A percentile compares a stretch with the other conserved stretches of the same genome.
phyloP scores from a whole-genome alignment of 2,888 invertebrate genomes.

The Ophonus ardosiacus region DNA sequence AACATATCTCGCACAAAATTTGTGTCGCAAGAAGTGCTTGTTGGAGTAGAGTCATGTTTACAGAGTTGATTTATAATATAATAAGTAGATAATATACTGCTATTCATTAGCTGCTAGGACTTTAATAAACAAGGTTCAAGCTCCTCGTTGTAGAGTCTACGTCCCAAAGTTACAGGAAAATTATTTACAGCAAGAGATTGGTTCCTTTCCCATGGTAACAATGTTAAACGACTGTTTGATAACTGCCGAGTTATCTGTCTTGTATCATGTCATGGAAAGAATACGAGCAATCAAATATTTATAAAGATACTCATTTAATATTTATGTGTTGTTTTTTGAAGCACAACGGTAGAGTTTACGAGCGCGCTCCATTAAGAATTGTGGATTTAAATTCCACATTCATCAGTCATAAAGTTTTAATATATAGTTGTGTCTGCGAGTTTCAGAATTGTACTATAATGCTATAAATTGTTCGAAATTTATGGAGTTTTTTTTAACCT shows the following conservation, averaged over 20 bases:
- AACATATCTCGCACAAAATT: conserved; percentile 16
- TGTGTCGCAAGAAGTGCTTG: conserved; percentile 28
- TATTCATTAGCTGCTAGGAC: conserved; percentile 14
- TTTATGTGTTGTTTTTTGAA: not conserved
- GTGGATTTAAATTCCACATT: not conserved
- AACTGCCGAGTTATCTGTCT: conserved; percentile 11
- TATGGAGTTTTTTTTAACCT: too few species aligned
- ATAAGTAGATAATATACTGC: conserved; percentile 4
- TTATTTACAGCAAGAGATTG: conserved; percentile 35
- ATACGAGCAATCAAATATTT: not conserved
- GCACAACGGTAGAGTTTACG: not conserved
- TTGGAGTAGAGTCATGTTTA: conserved; percentile 17
- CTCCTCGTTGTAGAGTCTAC: not conserved
- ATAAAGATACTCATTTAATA: not conserved
- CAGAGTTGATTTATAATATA: conserved; percentile 33
- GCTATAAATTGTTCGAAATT: too few species aligned
- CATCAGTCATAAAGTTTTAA: too few species aligned
- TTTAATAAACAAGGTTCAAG: not conserved
- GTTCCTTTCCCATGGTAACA: conserved; percentile 6
- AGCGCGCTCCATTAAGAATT: not conserved
- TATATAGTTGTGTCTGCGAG: not conserved
- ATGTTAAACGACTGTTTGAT: conserved; percentile 34
- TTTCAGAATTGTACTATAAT: too few species aligned
- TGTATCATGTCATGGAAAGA: not conserved
- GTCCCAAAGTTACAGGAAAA: not conserved